A percentile compares a stretch with the other conserved stretches of the same genome.
phyloP scores from a whole-genome alignment of 2,888 invertebrate species.

The Aspidiotus destructor region DNA sequence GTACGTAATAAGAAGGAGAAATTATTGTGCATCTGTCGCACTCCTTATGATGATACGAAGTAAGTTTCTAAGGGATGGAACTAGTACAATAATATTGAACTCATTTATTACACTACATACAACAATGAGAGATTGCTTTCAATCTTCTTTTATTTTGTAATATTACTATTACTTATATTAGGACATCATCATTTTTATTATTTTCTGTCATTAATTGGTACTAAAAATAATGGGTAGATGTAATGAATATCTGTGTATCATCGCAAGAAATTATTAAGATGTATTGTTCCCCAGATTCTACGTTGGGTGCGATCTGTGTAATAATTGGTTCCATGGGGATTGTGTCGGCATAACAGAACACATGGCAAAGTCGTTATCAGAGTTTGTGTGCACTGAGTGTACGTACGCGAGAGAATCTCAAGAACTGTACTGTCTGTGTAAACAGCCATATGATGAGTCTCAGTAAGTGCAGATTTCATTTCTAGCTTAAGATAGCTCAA shows the following conservation, averaged over 20 bases:
- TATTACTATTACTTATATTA: no score
- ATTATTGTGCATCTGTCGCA: slow-evolving; percentile 82
- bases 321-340: slow-evolving; percentile 97
- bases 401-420: slow-evolving; percentile 75
- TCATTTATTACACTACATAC: no score
- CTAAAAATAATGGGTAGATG: neutral
- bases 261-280: neutral
- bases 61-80: slow-evolving; percentile 44
- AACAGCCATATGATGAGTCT: slow-evolving; percentile 92
- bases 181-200: no score
- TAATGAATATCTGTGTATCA: neutral
- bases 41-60: slow-evolving; percentile 91
- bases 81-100: no score
- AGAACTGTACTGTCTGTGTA: slow-evolving; percentile 91
- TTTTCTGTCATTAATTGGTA: no score
- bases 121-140: no score
- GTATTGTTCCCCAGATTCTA: slow-evolving; percentile 60
- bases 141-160: no score
- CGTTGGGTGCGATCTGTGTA: slow-evolving; percentile 93
- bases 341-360: slow-evolving; percentile 91
- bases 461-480: slow-evolving; percentile 57
- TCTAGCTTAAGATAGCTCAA: neutral
- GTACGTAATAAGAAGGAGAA: slow-evolving; percentile 49
- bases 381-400: slow-evolving; percentile 81
- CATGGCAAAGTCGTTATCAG: slow-evolving; percentile 78